phyloP scores from a whole-genome alignment of 2,888 invertebrate species.

The Microctonus brassicae region DNA sequence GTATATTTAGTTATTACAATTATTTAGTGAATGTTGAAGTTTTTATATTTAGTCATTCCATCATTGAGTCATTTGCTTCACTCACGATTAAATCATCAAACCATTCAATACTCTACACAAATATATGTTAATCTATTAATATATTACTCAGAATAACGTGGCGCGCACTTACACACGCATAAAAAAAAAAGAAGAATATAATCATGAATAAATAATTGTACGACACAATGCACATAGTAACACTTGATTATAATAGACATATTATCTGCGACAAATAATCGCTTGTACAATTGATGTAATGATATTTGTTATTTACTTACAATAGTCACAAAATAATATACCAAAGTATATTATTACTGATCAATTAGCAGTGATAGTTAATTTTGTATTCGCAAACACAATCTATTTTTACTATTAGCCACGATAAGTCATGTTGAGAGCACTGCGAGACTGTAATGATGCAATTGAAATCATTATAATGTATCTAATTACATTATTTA shows the following conservation, averaged over 20 bases:
- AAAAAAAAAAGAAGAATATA: constrained; percentile 8
- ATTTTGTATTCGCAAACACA: constrained; percentile 2
- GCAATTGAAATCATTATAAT: neutral
- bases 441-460: neutral
- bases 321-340: constrained; percentile 15
- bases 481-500: constrained; percentile 19
- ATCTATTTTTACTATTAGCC: constrained; percentile 10
- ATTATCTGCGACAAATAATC: constrained; percentile 11
- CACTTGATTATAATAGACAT: constrained; percentile 15
- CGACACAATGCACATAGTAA: neutral
- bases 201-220: constrained; percentile 11
- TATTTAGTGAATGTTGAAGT: constrained; percentile 8
- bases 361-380: constrained; percentile 18
- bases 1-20: constrained; percentile 9
- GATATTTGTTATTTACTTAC: constrained; percentile 24
- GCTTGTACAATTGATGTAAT: constrained; percentile 29
- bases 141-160: neutral
- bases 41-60: constrained; percentile 14
- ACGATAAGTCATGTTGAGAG: constrained; percentile 15
- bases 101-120: constrained; percentile 2
- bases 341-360: constrained; percentile 18
- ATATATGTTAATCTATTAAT: neutral
- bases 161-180: neutral
- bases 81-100: constrained; percentile 16
- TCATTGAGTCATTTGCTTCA: constrained; percentile 31